A percentile compares a stretch with the other conserved stretches of the same genome.
Conservation (phyloP, 2,888 invertebrate species). For the Steromphala cineraria region DNA sequence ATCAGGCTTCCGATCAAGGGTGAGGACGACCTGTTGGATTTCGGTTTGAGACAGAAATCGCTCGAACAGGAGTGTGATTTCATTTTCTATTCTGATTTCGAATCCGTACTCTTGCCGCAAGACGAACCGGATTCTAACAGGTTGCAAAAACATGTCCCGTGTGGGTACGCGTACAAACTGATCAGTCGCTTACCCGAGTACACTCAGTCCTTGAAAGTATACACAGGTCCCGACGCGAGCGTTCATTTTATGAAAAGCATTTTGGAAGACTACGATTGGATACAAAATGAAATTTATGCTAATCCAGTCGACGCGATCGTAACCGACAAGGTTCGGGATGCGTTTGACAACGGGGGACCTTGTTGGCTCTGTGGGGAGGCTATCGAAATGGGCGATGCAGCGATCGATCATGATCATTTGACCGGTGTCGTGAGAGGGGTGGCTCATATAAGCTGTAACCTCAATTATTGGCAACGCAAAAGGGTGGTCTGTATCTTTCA, state of each 20-base stretch:
- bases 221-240: neutral
- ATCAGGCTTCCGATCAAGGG: neutral
- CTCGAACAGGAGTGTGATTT: neutral
- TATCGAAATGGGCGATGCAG: too few relatives aligned
- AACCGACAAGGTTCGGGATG: neutral
- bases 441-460: neutral
- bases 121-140: neutral
- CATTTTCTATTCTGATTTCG: conserved; percentile 2
- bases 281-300: neutral
- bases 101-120: too few relatives aligned
- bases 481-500: neutral
- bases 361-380: neutral
- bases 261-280: neutral
- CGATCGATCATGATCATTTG: neutral
- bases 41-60: neutral
- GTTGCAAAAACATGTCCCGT: neutral
- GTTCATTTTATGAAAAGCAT: neutral
- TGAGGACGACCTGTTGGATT: neutral
- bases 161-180: neutral
- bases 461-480: neutral
- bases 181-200: neutral
- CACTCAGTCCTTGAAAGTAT: neutral
- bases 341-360: neutral
- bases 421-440: neutral
- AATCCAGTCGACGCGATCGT: neutral